These are phyloP conservation scores for Oncorhynchus kisutch DNA, from an alignment of 2,113 vertebrate species.

Conservation along the genomic window DNA sequence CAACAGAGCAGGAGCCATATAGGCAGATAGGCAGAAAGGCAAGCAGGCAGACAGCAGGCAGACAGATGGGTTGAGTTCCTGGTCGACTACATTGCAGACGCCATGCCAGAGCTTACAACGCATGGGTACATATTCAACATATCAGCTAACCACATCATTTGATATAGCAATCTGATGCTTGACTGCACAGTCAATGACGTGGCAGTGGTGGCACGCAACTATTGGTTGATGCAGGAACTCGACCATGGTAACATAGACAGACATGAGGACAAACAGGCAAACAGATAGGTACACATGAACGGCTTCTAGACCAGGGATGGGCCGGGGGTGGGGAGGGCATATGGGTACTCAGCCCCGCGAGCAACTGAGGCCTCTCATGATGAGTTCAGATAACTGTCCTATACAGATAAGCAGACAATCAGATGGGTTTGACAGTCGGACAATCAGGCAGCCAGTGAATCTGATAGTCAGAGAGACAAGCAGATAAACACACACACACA, in stretches of 20 bases:
- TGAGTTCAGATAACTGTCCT: no score
- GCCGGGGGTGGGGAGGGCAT: no score
- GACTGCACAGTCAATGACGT: no score
- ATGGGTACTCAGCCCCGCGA: no score
- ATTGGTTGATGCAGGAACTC: no score
- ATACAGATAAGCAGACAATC: neutral
- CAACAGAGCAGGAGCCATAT: constrained; percentile 48
- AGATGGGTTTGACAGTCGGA: neutral
- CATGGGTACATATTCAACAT: no score
- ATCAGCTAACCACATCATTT: no score
- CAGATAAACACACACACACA: neutral
- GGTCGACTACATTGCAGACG: neutral
- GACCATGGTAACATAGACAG: neutral
- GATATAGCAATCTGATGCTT: no score
- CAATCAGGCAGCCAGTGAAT: neutral
- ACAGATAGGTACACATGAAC: neutral
- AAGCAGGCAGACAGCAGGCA: constrained; percentile 19
- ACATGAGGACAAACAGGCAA: neutral
- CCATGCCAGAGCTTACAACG: no score
- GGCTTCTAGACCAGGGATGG: no score
- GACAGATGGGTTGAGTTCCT: constrained; percentile 6
- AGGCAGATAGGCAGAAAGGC: constrained; percentile 15
- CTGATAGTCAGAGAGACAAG: neutral
- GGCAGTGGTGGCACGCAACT: no score
- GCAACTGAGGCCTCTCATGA: no score